These are phyloP conservation scores for Meganola albula DNA, from an alignment of 2,888 invertebrate species.

Conservation along the genomic window DNA sequence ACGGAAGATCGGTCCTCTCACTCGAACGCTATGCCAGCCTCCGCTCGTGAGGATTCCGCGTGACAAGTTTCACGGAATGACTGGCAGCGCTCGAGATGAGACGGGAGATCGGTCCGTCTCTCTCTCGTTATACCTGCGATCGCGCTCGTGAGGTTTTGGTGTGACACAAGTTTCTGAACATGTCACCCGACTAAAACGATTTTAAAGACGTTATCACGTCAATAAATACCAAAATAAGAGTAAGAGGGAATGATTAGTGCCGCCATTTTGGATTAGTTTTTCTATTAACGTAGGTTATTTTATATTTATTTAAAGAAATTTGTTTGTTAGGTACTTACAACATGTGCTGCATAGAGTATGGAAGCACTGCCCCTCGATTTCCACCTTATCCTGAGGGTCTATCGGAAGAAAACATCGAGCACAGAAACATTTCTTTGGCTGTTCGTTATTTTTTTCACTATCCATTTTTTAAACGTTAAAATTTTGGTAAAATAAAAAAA, in stretches of 20 bases:
- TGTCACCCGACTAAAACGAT: neutral
- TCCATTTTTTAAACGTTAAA: slow-evolving; percentile 18
- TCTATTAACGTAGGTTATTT: too few relatives aligned
- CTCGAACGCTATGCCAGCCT: too few relatives aligned
- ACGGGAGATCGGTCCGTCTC: too few relatives aligned
- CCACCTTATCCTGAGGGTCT: slow-evolving; percentile 52
- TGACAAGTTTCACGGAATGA: too few relatives aligned
- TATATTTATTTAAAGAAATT: too few relatives aligned
- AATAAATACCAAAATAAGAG: neutral
- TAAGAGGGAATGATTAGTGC: neutral
- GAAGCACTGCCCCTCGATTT: slow-evolving; percentile 61
- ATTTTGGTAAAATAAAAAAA: slow-evolving; percentile 29
- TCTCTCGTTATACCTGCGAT: too few relatives aligned
- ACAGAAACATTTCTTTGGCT: slow-evolving; percentile 61
- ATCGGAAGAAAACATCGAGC: slow-evolving; percentile 62
- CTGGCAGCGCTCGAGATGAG: too few relatives aligned
- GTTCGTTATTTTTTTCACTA: slow-evolving; percentile 53
- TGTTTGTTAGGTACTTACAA: slow-evolving; percentile 54
- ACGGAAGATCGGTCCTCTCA: too few relatives aligned
- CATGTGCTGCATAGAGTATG: slow-evolving; percentile 62
- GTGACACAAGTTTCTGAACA: neutral
- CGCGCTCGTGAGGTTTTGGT: too few relatives aligned
- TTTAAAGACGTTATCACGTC: neutral
- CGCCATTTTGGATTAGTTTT: neutral
- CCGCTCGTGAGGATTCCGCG: too few relatives aligned